Base-by-base conservation (phyloP, 2,113 vertebrate species). In the Tragelaphus strepsiceros region DNA sequence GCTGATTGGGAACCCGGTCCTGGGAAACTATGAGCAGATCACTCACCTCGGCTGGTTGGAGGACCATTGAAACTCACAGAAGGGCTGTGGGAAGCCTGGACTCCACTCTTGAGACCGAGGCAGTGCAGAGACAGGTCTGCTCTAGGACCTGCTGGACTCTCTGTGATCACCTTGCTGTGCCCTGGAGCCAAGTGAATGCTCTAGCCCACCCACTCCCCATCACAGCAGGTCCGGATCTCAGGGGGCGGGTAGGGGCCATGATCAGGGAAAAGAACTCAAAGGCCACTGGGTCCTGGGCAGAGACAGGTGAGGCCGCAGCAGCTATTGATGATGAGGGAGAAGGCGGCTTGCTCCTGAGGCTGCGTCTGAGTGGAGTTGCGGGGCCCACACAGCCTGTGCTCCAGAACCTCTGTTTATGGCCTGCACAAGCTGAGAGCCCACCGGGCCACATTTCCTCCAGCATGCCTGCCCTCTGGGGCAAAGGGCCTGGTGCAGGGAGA, bases 191-290 rank as follows among this genome's bases (percentile, higher is more conserved):
- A 54, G 51, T 6, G 3, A 54, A 35, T 8, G 32, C 19, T 24
- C 32, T 19, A 83, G 80, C 80, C 32, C 12, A 8, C 51, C 6
- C 3, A 2, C 51, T 54, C 11, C 6, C 0, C 6, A 1, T 83
- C 51, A 14, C 32, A 35, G 32, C 6, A 35, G 3, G 32, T 11
- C 32, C 0, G 19, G 32, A 35, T 35, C 32, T 54, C 0, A 1
- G 67, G 67, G 1, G 1, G 28, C 8, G 24, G 1, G 13, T n/a
- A 12, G 24, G 61, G 2, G 21, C 13, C 51, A 1, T 1, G 11
- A 8, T 54, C 51, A 83, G 51, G 80, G 80, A 54, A 82, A n/a
- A 35, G 80, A 35, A 54, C 80, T 83, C 80, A 53, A 49, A 53
- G 49, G 30, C 30, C 46, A 17, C 78, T 32, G 49, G 17, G 49